Evolutionary conservation across 2,888 invertebrate genomes (phyloP).

Genomic region (Lordiphosa fenestrarum): DNA sequence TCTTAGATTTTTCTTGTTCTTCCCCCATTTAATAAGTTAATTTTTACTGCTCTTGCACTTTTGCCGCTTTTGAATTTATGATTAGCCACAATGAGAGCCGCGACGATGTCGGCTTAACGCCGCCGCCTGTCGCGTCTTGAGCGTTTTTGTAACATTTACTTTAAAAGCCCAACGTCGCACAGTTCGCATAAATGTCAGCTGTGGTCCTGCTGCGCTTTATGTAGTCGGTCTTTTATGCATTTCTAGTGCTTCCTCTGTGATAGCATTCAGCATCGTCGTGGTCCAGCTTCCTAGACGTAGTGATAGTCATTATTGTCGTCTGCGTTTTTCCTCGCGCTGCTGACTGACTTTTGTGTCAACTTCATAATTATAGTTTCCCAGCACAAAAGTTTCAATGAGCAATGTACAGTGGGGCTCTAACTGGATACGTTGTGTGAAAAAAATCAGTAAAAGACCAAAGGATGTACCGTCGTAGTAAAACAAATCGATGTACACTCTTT

Average conservation of each 20-base stretch:
- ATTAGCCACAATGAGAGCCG: conserved; percentile 44
- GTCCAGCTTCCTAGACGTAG: conserved; percentile 10
- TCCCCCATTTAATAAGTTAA: conserved; percentile 75
- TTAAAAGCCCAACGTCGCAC: conserved; percentile 29
- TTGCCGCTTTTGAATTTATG: conserved; percentile 66
- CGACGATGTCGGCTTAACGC: conserved; percentile 20
- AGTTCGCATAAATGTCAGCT: conserved; percentile 65
- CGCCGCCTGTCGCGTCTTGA: conserved; percentile 1
- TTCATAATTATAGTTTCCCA: conserved; percentile 67
- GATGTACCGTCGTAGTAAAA: no score
- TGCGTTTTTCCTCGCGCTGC: conserved; percentile 50
- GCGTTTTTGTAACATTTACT: conserved; percentile 28
- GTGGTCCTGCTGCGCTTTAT: conserved; percentile 62
- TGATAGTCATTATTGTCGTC: conserved; percentile 60
- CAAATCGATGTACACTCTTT: no score
- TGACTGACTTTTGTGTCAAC: conserved; percentile 71
- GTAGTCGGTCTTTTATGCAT: conserved; percentile 69
- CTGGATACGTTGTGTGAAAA: no score
- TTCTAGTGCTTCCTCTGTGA: conserved; percentile 57
- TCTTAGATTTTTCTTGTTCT: no score
- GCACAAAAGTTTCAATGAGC: conserved; percentile 49
- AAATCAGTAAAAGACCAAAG: no score
- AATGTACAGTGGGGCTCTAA: conserved; percentile 42
- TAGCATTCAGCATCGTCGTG: conserved; percentile 33
- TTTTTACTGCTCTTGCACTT: conserved; percentile 70